Evolutionary conservation across 2,888 invertebrate genomes (phyloP), one percentile per base, ranked within the genome.

Genomic region (Drosophila barbarae): DNA sequence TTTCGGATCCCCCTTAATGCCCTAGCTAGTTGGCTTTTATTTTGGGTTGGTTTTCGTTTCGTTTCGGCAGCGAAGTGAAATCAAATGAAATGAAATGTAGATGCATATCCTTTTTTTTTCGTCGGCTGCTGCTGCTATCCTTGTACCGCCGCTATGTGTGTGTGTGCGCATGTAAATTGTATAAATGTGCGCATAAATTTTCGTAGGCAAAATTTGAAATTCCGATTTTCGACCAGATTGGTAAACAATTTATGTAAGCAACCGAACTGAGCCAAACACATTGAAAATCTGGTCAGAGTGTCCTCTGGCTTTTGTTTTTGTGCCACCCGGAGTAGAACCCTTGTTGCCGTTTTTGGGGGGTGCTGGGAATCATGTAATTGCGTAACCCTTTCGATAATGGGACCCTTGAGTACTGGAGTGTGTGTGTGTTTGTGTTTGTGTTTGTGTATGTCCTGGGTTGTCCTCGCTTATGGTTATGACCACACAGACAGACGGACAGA

Each of bases 161-260:
- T 79, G 51, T 79, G 77, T 71, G 65, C 59, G 64, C 54, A 78
- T 84, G 84, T 84, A 82, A 79, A 80, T 84, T 79, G 80, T 80
- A 73, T 77, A 84, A 82, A 79, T 84, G 84, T 84, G 80, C 77
- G 83, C 77, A 77, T 83, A 79, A 75, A 79, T 84, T 83, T 83
- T 71, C 69, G 73, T 74, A 76, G 76, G 72, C 69, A 71, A 81
- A 85, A 86, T 85, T 85, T 86, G 85, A 85, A 85, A 86, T 86
- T 85, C 84, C 85, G 86, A 86, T 85, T 83, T 84, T 82, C 77
- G 74, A 81, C 74, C 77, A 85, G 86, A 85, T 86, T 86, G 86
- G 86, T 83, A 85, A 85, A 85, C 86, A 85, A 83, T 86, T 84
- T 85, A 84, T 81, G 78, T 84, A 77, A 85, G 80, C 84, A 76